Evolutionary conservation across 2,888 invertebrate genomes (phyloP), one percentile per base, ranked within the genome.

Genomic region (Papilio protenor): DNA sequence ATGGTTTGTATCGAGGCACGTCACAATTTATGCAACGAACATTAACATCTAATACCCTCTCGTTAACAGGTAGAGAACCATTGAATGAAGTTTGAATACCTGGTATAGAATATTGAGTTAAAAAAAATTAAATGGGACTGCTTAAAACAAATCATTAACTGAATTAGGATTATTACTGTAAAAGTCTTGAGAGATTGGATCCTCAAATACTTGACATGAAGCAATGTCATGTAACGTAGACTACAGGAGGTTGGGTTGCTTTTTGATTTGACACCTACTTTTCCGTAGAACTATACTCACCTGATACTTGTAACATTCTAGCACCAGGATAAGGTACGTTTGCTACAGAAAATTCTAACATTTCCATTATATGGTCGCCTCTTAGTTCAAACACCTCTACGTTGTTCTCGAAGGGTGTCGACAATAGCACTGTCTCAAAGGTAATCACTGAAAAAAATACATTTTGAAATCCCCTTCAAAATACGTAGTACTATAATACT

Each of bases 391-490:
- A 96, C 0, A 96, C 95, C 87, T 97, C 96, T 33, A 98, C 93
- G 16, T 95, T 96, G 85, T 98, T 98, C 83, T 96, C 96, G 86
- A 98, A 98, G 0, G 98, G 98, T 40, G 96, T 95, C 11, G 96
- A 95, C 12, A 96, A 92, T n/a, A 97, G 90, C 70, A 98, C 85
- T 80, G 97, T 96, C 78, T 96, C 96, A 81, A 95, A 96, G 1
- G 97, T 97, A 61, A 97, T 95, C 49, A 96, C 97, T 97, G 90
- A 16, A 90, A 55, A 77, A 52, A 33, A 8, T 23, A 52, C 5
- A 18, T 18, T 52, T 18, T 18, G 52, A 52, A 18, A 52, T 52
- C 2, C 16, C 1, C 40, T 40, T 40, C 8, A 40, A 40, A 40
- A 40, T 40, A 40, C 40, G 14, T 49, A 49, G 16, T 1, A 12